Percentiles rank a stretch among this genome's conserved stretches.
Evolutionary conservation across 2,888 invertebrate genomes (phyloP).

Genomic region (Rhamphomyia laevipes): DNA sequence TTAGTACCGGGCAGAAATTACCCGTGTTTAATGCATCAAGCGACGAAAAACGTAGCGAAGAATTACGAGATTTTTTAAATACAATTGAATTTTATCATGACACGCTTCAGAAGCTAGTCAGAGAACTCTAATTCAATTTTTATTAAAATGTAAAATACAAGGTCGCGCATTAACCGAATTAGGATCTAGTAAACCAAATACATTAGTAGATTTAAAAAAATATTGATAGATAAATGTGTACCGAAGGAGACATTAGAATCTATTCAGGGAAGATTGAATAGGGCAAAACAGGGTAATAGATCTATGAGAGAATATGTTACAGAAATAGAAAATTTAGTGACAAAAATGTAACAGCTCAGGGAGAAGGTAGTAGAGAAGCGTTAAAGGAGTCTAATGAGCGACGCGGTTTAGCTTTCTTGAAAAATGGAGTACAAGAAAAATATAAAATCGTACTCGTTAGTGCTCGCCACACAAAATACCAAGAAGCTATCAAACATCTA

Average conservation of each 20-base stretch:
- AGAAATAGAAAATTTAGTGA: slow-evolving; percentile 1
- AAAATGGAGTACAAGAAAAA: too few species aligned
- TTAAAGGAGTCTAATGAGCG: too few species aligned
- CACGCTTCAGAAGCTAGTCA: background rate
- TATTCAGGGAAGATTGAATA: background rate
- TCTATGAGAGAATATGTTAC: background rate
- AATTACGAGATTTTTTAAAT: slow-evolving; percentile 4
- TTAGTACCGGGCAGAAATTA: too few species aligned
- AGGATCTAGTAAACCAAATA: background rate
- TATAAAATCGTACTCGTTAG: too few species aligned
- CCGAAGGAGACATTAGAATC: slow-evolving; percentile 1
- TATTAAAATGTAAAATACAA: slow-evolving; percentile 4
- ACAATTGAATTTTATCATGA: slow-evolving; percentile 4
- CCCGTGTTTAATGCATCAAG: too few species aligned
- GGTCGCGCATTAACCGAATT: slow-evolving; percentile 3
- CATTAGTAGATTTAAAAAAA: too few species aligned
- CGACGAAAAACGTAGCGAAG: too few species aligned
- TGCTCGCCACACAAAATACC: too few species aligned
- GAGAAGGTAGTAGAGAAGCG: background rate
- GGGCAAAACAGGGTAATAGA: slow-evolving; percentile 1
- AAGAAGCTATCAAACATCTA: too few species aligned
- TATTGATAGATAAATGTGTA: too few species aligned
- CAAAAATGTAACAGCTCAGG: slow-evolving; percentile 2
- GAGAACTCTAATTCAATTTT: background rate
- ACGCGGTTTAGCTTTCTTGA: too few species aligned